These are phyloP conservation scores for Rhinolophus sinicus DNA, from an alignment of 2,113 vertebrate genomes.

Conservation along the genomic window DNA sequence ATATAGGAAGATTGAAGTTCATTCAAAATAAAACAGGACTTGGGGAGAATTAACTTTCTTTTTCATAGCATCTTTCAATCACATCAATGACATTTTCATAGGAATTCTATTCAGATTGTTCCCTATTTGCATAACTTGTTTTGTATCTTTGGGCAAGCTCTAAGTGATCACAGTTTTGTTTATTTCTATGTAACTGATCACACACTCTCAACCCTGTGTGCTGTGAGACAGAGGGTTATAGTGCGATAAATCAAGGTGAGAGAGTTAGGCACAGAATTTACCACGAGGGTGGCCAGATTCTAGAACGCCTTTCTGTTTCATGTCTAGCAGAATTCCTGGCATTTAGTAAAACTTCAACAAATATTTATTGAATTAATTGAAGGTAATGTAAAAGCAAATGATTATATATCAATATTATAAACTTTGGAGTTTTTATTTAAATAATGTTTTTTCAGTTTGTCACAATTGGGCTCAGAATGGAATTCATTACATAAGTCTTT, in stretches of 20 bases:
- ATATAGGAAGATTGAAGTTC: not conserved
- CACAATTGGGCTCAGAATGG: not conserved
- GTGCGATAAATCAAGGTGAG: not conserved
- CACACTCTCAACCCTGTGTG: too few species aligned
- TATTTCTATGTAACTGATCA: not conserved
- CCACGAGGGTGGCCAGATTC: not conserved
- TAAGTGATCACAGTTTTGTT: not conserved
- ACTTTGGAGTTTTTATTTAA: not conserved
- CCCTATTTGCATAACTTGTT: not conserved
- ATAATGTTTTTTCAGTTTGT: not conserved
- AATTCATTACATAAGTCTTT: not conserved
- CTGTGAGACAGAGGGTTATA: not conserved
- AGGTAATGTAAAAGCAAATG: not conserved
- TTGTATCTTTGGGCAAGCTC: not conserved
- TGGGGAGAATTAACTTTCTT: not conserved
- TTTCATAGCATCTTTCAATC: not conserved
- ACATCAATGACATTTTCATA: not conserved
- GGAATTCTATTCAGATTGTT: not conserved
- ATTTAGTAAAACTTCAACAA: not conserved
- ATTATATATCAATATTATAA: not conserved
- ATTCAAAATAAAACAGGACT: not conserved
- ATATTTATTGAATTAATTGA: conserved; percentile 11
- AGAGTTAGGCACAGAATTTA: not conserved
- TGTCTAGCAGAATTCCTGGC: not conserved
- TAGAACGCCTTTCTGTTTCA: not conserved